Evolutionary conservation across 2,113 vertebrate genomes (phyloP).

Genomic region (Castor canadensis): DNA sequence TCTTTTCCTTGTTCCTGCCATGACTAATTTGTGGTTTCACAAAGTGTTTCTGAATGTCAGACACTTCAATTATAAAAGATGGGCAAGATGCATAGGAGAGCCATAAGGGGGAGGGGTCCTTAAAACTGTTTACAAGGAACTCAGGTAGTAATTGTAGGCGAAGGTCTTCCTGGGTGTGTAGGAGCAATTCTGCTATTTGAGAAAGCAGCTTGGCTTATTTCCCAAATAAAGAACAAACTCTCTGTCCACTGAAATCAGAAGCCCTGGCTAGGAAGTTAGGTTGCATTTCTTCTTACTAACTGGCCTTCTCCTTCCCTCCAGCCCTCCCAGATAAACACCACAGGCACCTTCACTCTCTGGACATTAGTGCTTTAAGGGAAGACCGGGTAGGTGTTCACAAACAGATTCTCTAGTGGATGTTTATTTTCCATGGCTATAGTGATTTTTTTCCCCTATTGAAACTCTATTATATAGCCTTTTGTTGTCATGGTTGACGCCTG

Average conservation of each 20-base stretch:
- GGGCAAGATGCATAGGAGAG: conserved; percentile 68
- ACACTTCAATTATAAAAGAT: conserved; percentile 81
- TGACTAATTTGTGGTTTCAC: conserved; percentile 85
- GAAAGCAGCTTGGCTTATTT: conserved; percentile 70
- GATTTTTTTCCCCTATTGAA: conserved; percentile 82
- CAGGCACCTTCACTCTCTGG: conserved; percentile 57
- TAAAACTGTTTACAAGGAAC: conserved; percentile 16
- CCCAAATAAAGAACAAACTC: conserved; percentile 45
- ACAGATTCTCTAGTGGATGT: conserved; percentile 76
- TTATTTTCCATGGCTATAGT: conserved; percentile 83
- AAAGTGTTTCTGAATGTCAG: conserved; percentile 80
- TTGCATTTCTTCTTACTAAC: conserved; percentile 27
- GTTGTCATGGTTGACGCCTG: conserved; percentile 83
- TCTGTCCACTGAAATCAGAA: not conserved
- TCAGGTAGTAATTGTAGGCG: conserved; percentile 52
- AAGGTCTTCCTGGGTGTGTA: conserved; percentile 59
- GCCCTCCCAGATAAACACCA: conserved; percentile 62
- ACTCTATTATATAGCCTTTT: conserved; percentile 83
- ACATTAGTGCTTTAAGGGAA: conserved; percentile 71
- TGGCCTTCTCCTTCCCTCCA: not conserved
- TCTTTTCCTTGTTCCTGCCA: conserved; percentile 83
- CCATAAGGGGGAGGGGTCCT: not conserved
- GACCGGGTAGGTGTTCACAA: conserved; percentile 69
- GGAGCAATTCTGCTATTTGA: conserved; percentile 71
- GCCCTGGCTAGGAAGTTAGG: not conserved